phyloP scores from a whole-genome alignment of 2,113 vertebrate genomes.

The Anthoscopus minutus region DNA sequence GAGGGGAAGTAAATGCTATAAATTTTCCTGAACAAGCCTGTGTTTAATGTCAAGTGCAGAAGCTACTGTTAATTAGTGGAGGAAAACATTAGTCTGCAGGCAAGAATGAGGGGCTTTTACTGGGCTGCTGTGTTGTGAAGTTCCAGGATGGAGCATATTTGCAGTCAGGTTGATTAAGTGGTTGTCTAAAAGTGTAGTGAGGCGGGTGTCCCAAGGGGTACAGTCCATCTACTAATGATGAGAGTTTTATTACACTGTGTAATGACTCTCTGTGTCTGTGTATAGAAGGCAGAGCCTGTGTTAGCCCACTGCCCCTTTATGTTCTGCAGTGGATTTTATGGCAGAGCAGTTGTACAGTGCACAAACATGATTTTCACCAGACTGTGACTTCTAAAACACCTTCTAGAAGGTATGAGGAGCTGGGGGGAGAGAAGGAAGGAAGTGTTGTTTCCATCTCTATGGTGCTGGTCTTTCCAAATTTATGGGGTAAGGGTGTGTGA shows the following conservation, averaged over 20 bases:
- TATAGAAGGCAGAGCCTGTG: background rate
- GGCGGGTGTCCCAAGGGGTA: background rate
- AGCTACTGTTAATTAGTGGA: conserved; percentile 17
- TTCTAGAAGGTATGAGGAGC: background rate
- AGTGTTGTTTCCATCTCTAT: background rate
- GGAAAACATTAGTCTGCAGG: background rate
- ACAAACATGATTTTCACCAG: background rate
- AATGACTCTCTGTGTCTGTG: background rate
- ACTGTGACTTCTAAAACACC: background rate
- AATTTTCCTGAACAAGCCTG: conserved; percentile 26
- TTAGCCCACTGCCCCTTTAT: background rate
- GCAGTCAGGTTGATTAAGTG: background rate
- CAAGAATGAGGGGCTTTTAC: background rate
- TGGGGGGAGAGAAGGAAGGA: background rate
- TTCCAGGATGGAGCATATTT: background rate
- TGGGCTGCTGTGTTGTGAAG: background rate
- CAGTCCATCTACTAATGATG: background rate
- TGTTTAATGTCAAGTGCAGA: conserved; percentile 43
- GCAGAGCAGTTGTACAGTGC: background rate
- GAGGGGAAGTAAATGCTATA: conserved; percentile 29
- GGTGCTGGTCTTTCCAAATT: background rate
- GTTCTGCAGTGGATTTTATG: background rate
- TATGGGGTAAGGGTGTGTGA: background rate
- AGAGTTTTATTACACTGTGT: background rate
- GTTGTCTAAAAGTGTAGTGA: conserved; percentile 6